These are phyloP conservation scores for Trachymyrmex cornetzi DNA, from an alignment of 1,140 invertebrate species.

Conservation along the genomic window DNA sequence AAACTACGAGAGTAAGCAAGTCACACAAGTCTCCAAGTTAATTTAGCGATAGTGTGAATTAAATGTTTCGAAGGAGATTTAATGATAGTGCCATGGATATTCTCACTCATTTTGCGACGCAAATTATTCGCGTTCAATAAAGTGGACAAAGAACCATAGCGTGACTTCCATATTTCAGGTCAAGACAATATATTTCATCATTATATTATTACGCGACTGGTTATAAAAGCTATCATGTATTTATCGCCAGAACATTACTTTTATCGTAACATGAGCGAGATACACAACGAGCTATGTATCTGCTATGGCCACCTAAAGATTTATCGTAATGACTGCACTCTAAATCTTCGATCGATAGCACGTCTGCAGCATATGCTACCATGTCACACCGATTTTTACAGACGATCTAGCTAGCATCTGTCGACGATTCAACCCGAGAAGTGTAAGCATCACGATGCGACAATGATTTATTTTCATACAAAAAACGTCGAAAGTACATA, in stretches of 20 bases:
- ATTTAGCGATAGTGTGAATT: not conserved
- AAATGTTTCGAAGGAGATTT: conserved; percentile 25
- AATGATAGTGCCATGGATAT: conserved; percentile 28
- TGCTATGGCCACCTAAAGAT: conserved; percentile 48
- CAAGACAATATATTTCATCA: conserved; percentile 85
- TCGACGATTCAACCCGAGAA: not conserved
- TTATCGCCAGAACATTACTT: conserved; percentile 79
- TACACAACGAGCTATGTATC: conserved; percentile 53
- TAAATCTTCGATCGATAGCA: conserved; percentile 52
- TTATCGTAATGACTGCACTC: conserved; percentile 54
- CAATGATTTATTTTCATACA: conserved; percentile 67
- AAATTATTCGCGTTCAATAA: conserved; percentile 81
- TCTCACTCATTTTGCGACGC: conserved; percentile 63
- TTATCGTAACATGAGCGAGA: conserved; percentile 52
- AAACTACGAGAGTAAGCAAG: not conserved
- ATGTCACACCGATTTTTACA: conserved; percentile 81
- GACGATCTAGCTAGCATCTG: conserved; percentile 77
- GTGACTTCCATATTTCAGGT: conserved; percentile 84
- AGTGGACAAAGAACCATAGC: conserved; percentile 79
- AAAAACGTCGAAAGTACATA: conserved; percentile 59
- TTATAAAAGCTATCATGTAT: conserved; percentile 74
- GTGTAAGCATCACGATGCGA: conserved; percentile 31
- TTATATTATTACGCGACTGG: conserved; percentile 82
- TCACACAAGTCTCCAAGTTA: not conserved
- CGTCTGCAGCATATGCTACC: conserved; percentile 79